Conservation (phyloP, 2,888 invertebrate genomes). For the Protonemura montana region DNA sequence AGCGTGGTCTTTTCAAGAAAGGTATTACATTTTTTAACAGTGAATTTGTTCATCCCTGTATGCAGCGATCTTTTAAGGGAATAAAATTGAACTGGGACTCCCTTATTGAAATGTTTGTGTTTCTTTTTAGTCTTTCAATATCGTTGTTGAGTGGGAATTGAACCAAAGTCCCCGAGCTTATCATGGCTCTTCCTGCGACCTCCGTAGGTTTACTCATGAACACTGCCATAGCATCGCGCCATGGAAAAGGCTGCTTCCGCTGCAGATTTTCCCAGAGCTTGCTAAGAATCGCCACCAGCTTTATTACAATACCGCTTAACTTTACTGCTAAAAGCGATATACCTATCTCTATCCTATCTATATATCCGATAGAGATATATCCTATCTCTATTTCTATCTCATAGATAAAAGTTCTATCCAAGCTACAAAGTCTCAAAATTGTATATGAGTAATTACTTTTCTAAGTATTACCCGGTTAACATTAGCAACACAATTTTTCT, state of each 20-base stretch:
- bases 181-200: background rate
- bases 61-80: background rate
- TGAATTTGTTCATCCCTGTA: background rate
- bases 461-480: no score
- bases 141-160: conserved; percentile 18
- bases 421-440: no score
- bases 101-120: conserved; percentile 25
- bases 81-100: conserved; percentile 28
- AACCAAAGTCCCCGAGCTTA: conserved; percentile 33
- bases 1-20: no score
- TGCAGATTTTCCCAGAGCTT: background rate
- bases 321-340: no score
- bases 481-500: background rate
- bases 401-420: no score
- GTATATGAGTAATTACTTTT: background rate
- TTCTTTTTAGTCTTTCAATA: conserved; percentile 5
- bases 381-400: no score
- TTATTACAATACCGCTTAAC: no score
- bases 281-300: background rate
- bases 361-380: no score
- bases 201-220: background rate
- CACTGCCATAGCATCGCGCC: background rate
- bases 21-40: background rate
- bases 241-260: background rate
- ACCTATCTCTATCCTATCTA: no score